Evolutionary conservation across 2,113 vertebrate species (phyloP), one percentile per base, ranked within the genome.

Genomic region (Fulmarus glacialis): DNA sequence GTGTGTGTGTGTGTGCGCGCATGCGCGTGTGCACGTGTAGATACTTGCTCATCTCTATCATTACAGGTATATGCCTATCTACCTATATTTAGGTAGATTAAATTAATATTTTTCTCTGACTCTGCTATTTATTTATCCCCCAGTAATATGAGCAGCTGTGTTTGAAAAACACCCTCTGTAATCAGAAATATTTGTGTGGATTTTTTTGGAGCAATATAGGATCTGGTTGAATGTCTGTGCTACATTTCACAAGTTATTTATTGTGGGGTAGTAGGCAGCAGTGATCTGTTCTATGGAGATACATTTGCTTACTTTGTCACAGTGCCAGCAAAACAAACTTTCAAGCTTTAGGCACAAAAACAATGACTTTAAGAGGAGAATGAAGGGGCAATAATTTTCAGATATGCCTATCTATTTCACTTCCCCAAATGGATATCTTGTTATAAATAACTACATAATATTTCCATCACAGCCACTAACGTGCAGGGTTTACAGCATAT

Each of bases 401-500:
- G 77, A 78, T 93, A 80, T 47, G 42, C 50, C 45, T 82, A 66
- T 95, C 58, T 73, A 27, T 89, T 87, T 95, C 30, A 38, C 50
- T 96, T 89, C 78, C 55, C 32, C 42, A 80, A 66, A 81, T 70
- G 62, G 26, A 26, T 91, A 52, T 82, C 53, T 90, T 90, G 40
- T 85, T 90, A 85, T 79, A 93, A 96, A 91, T 90, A 93, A 93
- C 48, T 74, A 55, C 34, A 75, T 27, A 83, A 32, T 90, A 92
- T 83, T 92, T 91, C 43, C 56, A 83, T 92, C 71, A 71, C 36
- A 90, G 55, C 6, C 59, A 58, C 86, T 93, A 79, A 94, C 78
- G 34, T 72, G 42, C 52, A 56, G 26, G 16, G 23, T 92, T 95
- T 94, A 79, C 40, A 85, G 56, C 58, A 64, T 58, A 63, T 87